These are phyloP conservation scores for Hippopotamus amphibius DNA, from an alignment of 2,113 vertebrate species.

Conservation along the genomic window DNA sequence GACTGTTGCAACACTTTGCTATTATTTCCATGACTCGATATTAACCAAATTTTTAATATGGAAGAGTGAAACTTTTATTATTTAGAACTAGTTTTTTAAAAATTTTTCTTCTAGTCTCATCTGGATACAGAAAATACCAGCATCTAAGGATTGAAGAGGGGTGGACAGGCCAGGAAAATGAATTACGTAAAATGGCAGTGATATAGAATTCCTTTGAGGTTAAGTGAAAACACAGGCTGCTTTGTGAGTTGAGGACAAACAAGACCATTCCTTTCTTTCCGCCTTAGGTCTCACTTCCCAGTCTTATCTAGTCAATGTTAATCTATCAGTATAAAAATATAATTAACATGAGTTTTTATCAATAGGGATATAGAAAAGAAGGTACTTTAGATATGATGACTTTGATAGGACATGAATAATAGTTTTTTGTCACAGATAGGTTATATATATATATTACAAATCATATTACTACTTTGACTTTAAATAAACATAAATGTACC, in stretches of 20 bases:
- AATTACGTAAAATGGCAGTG: not conserved
- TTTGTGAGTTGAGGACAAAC: not conserved
- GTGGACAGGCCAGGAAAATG: slow-evolving; percentile 12
- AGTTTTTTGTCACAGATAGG: not conserved
- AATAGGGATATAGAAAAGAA: not conserved
- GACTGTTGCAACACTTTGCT: not conserved
- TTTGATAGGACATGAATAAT: not conserved
- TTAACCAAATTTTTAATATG: not conserved
- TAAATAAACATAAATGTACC: not conserved
- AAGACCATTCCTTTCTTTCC: not conserved
- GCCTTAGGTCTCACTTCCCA: not conserved
- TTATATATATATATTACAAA: not conserved
- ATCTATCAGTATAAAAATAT: not conserved
- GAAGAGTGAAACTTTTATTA: not conserved
- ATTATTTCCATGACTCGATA: not conserved
- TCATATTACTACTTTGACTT: not conserved
- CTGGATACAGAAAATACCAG: slow-evolving; percentile 39
- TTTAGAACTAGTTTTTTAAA: not conserved
- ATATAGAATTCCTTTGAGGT: slow-evolving; percentile 38
- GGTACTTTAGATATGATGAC: not conserved
- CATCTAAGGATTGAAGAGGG: not conserved
- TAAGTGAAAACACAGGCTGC: slow-evolving; percentile 31
- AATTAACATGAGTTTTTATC: not conserved
- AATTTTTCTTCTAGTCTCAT: not conserved
- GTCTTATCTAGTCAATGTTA: not conserved